Base-by-base conservation (phyloP, 2,113 vertebrate species). In the Bubalus kerabau region DNA sequence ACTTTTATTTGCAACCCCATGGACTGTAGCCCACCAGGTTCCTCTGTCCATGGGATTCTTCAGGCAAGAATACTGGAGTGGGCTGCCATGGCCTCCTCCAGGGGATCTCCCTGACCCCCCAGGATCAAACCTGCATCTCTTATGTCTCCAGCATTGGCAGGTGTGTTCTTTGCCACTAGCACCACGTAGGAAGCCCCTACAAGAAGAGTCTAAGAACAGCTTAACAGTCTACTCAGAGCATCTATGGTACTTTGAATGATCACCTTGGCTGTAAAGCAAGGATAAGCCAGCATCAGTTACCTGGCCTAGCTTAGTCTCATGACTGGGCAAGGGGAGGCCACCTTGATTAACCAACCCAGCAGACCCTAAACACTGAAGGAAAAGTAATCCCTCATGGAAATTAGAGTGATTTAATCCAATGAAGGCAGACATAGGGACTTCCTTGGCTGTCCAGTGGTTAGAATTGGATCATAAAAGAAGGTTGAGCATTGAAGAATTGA, bases 401-500 rank as follows among this genome's bases (percentile, higher is more conserved):
- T 78, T n/a, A 62, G 28, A 87, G 60, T 62, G 14, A 23, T 87
- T 95, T 97, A 15, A 71, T 95, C 43, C 86, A 94, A 90, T 32
- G 15, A 64, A 88, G 40, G 36, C 48, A 96, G 17, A 56, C 54
- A 0, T 59, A 62, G 23, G 71, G 3, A 67, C 32, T 67, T 21
- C 7, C 17, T 32, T 36, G 32, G 8, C 8, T 36, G 4, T 71
- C n/a, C 64, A 36, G 0, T 71, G 64, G 32, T 36, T 71, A 71
- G 32, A 36, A 21, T 11, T 36, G 64, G 64, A 71, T 36, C 17
- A 71, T 36, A 71, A 71, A 71, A 71, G 17, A 36, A 71, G n/a
- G 64, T 5, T 36, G 32, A 71, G n/a, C 0, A 0, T 21, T 36
- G 32, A 67, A 67, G 8, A 67, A 67, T 19, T 0, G 2, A 67